phyloP scores from a whole-genome alignment of 2,113 vertebrate genomes.

The Zosterops japonicus region DNA sequence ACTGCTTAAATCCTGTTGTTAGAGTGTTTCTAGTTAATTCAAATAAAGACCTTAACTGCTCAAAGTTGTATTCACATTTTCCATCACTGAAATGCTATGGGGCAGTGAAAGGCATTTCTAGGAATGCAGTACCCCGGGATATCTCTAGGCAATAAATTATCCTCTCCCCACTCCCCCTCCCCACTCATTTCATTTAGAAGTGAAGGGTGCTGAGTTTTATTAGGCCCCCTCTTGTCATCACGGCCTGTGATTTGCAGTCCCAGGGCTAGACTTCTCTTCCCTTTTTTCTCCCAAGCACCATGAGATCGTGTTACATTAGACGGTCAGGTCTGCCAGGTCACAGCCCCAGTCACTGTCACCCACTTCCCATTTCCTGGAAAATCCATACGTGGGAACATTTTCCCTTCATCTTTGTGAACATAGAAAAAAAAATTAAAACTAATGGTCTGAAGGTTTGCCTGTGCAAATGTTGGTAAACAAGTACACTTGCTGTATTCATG shows the following conservation, averaged over 20 bases:
- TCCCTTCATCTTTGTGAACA: background rate
- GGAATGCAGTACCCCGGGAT: conserved; percentile 1
- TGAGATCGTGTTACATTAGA: conserved; percentile 50
- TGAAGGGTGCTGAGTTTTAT: conserved; percentile 60
- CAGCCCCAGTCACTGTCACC: conserved; percentile 30
- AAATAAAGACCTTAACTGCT: conserved; percentile 10
- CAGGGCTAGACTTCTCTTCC: conserved; percentile 54
- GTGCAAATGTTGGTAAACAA: background rate
- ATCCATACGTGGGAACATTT: background rate
- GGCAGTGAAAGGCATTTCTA: conserved; percentile 48
- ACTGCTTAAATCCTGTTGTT: background rate
- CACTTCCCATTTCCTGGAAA: conserved; percentile 60
- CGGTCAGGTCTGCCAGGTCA: conserved; percentile 57
- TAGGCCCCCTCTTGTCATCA: conserved; percentile 68
- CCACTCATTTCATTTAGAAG: conserved; percentile 37
- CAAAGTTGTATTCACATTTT: conserved; percentile 8
- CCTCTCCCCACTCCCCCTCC: conserved; percentile 23
- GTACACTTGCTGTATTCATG: background rate
- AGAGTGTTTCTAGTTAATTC: background rate
- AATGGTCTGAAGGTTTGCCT: background rate
- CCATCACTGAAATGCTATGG: background rate
- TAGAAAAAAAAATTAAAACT: background rate
- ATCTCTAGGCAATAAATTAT: conserved; percentile 67
- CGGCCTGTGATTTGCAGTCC: conserved; percentile 67
- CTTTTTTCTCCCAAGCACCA: background rate